Evolutionary conservation across 2,113 vertebrate species (phyloP).

Genomic region (Rafetus swinhoei): DNA sequence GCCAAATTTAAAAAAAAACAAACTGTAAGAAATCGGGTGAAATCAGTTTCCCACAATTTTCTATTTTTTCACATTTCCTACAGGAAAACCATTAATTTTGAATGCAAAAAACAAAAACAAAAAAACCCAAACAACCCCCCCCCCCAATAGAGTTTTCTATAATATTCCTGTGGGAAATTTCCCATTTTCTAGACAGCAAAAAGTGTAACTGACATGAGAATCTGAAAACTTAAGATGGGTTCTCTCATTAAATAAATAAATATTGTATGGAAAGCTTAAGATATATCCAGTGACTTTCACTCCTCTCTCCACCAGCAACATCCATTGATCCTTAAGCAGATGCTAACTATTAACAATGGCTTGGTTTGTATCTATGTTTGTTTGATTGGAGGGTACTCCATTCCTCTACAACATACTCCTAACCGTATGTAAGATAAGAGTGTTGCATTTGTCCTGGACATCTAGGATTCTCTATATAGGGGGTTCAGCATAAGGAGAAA

Average conservation of each 20-base stretch:
- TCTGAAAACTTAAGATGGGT: neutral
- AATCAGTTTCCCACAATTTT: fast-evolving
- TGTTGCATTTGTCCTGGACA: neutral
- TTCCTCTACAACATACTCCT: neutral
- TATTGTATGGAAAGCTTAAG: neutral
- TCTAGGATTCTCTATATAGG: neutral
- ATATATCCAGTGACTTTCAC: neutral
- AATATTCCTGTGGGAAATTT: neutral
- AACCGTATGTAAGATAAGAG: neutral
- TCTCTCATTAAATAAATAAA: neutral
- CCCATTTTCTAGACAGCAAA: neutral
- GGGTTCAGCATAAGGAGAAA: neutral
- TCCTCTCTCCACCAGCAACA: neutral
- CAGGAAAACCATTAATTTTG: fast-evolving
- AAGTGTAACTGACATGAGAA: neutral
- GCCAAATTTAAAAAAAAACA: neutral
- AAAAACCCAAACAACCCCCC: no score
- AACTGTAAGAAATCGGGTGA: neutral
- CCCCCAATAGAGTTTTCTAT: neutral
- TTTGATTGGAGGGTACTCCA: neutral
- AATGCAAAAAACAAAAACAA: neutral
- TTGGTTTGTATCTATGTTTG: neutral
- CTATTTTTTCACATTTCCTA: neutral
- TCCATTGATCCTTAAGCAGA: neutral
- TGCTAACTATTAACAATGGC: neutral